Base-by-base conservation (phyloP, 2,113 vertebrate genomes). In the Apteryx owenii region DNA sequence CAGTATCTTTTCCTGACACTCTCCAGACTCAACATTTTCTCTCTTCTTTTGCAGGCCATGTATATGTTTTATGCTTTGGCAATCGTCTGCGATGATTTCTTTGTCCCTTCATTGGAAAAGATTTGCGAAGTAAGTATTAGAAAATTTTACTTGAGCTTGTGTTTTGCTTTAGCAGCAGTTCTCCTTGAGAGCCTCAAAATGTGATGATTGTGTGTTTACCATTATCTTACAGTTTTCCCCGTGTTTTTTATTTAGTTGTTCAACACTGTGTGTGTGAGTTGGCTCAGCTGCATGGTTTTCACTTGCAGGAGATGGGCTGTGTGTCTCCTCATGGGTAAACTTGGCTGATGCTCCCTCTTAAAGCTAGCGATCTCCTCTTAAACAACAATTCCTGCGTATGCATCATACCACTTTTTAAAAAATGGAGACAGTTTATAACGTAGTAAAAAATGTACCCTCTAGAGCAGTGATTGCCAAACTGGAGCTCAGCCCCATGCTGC, bases 51-150 rank as follows among this genome's bases (percentile, higher is more conserved):
- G 38, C 97, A 99, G 99, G 98, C 99, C 0, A 98, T 99, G 97
- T 99, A 99, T 96, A 99, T 99, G 99, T 99, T 99, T 96, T 99
- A 99, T 3, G 99, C 99, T 0, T 96, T 99, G 97, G 99, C 99
- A 6, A 98, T 99, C 51, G 99, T 99, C 79, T 99, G 99, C 26
- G 99, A 99, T 50, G 99, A 99, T 98, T 99, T 99, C 98, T 99
- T 99, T 31, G 99, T 99, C 56, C 99, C 99, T 54, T 99, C 99
- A 0, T 97, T 99, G 97, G 99, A 99, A 77, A 99, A 99, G 98
- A 99, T 99, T 88, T 99, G 99, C 44, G 99, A 99, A 98, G 99
- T 99, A 98, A 95, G 98, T 97, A 76, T 81, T 21, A 42, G 46
- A 53, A 31, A 38, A 2, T 33, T 9, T 56, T 72, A 14, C 56